Percentiles rank a stretch among this genome's conserved stretches.
Conservation (phyloP, 2,797 vertebrate genomes). For the Oryzias dopingdopingensis region DNA sequence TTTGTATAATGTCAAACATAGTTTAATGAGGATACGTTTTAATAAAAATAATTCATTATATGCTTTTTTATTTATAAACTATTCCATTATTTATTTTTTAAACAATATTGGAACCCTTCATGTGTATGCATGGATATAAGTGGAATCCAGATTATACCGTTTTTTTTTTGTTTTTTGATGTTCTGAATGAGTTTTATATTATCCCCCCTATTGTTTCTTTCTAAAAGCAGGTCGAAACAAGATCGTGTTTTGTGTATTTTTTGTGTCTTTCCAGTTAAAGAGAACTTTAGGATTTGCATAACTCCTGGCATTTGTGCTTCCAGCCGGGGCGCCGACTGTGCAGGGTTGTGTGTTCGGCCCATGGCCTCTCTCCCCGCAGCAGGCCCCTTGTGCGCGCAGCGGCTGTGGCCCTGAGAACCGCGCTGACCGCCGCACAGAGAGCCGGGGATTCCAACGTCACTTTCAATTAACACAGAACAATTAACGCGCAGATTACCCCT, state of each 20-base stretch:
- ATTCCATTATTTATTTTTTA: slow-evolving; percentile 10
- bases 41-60: no score
- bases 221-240: no score
- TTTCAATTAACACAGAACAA: slow-evolving; percentile 93
- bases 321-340: slow-evolving; percentile 7
- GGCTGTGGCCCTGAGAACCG: slow-evolving; percentile 61
- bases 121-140: no score
- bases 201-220: no score
- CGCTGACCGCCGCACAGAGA: slow-evolving; percentile 62
- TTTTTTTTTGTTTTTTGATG: no score
- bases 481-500: slow-evolving; percentile 85
- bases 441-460: slow-evolving; percentile 89
- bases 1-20: no score
- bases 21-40: no score
- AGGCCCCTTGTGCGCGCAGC: slow-evolving; percentile 45
- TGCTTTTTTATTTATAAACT: no score
- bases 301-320: slow-evolving; percentile 25
- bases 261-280: slow-evolving; percentile 3
- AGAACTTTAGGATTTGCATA: slow-evolving; percentile 47
- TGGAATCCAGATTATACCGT: no score
- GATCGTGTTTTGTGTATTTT: no score
- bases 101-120: not conserved
- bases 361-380: slow-evolving; percentile 34
- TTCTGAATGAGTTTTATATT: not conserved
- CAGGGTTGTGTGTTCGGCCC: slow-evolving; percentile 19